A percentile compares a stretch with the other conserved stretches of the same genome.
phyloP scores from a whole-genome alignment of 2,113 vertebrate species.

The Prolemur simus region DNA sequence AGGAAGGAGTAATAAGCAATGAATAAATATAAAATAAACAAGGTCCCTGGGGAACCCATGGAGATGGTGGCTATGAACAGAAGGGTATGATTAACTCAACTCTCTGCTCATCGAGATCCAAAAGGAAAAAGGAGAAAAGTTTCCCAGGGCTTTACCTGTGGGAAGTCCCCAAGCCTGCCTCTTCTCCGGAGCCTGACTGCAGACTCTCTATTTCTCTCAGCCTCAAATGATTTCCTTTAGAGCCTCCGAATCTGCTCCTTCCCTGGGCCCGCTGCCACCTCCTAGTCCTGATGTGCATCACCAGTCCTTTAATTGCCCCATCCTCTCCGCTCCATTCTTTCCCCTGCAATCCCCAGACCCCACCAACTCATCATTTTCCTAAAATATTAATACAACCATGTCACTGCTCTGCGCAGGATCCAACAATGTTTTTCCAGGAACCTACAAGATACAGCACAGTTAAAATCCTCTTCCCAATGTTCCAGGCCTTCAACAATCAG shows the following conservation, averaged over 20 bases:
- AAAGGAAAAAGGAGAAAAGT: background rate
- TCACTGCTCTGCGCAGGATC: background rate
- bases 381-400: background rate
- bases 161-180: background rate
- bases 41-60: background rate
- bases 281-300: accelerated
- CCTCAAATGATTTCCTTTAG: background rate
- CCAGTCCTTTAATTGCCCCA: background rate
- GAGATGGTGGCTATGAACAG: background rate
- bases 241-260: background rate
- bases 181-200: background rate
- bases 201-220: background rate
- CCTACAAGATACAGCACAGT: background rate
- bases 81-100: background rate
- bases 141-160: background rate
- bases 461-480: background rate
- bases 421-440: background rate
- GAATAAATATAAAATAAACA: background rate
- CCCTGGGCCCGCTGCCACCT: accelerated
- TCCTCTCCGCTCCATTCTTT: background rate
- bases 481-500: background rate
- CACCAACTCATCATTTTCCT: too few species aligned
- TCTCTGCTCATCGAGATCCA: background rate
- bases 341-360: background rate
- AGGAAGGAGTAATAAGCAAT: background rate